Conservation (phyloP, 2,888 invertebrate genomes). For the Sericinus montela region DNA sequence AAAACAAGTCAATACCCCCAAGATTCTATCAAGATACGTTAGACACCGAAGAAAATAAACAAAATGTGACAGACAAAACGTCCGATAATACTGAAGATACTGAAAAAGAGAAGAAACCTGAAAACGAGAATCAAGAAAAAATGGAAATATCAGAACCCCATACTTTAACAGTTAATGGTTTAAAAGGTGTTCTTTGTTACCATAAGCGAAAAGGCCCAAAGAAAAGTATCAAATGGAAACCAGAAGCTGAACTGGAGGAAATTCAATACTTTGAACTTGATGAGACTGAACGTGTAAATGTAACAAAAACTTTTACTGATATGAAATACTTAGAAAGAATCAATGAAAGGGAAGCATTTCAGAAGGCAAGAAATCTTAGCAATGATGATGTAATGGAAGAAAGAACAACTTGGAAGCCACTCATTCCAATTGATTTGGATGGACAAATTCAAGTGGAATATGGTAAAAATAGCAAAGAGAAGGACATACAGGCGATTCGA, state of each 20-base stretch:
- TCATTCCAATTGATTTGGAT: conserved; percentile 84
- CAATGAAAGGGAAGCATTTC: conserved; percentile 90
- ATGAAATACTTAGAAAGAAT: conserved; percentile 94
- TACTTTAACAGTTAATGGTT: conserved; percentile 76
- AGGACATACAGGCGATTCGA: conserved; percentile 90
- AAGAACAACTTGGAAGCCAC: conserved; percentile 86
- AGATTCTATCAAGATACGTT: conserved; percentile 96
- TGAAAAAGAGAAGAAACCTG: conserved; percentile 22
- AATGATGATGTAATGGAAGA: conserved; percentile 91
- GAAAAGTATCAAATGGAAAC: conserved; percentile 89
- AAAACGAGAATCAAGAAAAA: background rate
- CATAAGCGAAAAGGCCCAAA: conserved; percentile 88
- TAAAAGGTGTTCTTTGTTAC: conserved; percentile 86
- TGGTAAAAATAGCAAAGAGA: conserved; percentile 91
- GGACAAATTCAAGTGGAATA: conserved; percentile 83
- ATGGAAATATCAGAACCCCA: conserved; percentile 54
- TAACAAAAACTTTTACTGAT: conserved; percentile 93
- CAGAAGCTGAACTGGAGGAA: conserved; percentile 88
- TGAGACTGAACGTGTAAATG: conserved; percentile 97
- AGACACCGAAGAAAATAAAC: conserved; percentile 82
- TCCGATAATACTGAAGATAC: conserved; percentile 39
- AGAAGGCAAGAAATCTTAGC: conserved; percentile 86
- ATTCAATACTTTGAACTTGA: conserved; percentile 95
- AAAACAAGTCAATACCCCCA: conserved; percentile 79
- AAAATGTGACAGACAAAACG: conserved; percentile 51